Conservation (phyloP, 2,888 invertebrate genomes). For the Lobophora halterata region DNA sequence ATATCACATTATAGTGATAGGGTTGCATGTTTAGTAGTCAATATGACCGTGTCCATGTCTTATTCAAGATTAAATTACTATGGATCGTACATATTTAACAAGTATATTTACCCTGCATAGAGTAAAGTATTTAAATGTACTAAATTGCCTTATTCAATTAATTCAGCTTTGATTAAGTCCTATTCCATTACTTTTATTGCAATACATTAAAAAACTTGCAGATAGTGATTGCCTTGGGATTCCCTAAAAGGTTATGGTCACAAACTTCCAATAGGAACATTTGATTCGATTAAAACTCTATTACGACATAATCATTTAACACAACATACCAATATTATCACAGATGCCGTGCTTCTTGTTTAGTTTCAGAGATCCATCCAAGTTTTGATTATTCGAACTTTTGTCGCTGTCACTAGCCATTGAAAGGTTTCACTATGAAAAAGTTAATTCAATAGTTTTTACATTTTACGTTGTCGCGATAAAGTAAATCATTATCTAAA, state of each 20-base stretch:
- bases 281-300: background rate
- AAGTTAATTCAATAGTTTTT: constrained; percentile 16
- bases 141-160: too few relatives aligned
- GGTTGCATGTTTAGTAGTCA: too few relatives aligned
- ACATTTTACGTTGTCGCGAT: constrained; percentile 19
- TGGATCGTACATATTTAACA: too few relatives aligned
- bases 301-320: background rate
- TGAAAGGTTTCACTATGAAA: constrained; percentile 52
- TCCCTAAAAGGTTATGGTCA: background rate
- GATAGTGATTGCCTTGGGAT: too few relatives aligned
- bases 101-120: too few relatives aligned
- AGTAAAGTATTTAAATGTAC: too few relatives aligned
- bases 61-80: too few relatives aligned
- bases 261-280: background rate
- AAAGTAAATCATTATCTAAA: constrained; percentile 20
- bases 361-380: constrained; percentile 66
- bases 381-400: constrained; percentile 72
- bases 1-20: too few relatives aligned
- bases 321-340: constrained; percentile 58
- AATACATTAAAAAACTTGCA: too few relatives aligned
- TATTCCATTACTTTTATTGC: too few relatives aligned
- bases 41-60: too few relatives aligned
- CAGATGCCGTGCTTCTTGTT: constrained; percentile 59
- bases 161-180: too few relatives aligned
- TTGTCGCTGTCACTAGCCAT: constrained; percentile 79